Evolutionary conservation across 1,140 invertebrate species (phyloP).

Genomic region (Nasonia vitripennis): DNA sequence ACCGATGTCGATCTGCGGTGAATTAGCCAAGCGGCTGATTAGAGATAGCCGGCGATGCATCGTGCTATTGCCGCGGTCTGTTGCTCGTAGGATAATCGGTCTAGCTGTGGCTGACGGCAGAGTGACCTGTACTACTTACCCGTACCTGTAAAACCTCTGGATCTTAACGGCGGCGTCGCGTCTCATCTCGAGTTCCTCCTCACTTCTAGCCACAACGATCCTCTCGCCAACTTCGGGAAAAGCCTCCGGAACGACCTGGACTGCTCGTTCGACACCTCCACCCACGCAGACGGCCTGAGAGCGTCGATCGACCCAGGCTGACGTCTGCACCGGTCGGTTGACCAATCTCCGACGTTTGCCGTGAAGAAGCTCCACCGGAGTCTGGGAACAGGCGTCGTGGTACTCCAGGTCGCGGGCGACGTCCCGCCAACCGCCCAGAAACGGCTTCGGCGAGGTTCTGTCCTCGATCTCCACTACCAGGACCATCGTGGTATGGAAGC

Average conservation of each 20-base stretch:
- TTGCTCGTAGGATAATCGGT: not conserved
- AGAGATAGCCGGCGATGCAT: not conserved
- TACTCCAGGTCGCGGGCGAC: conserved; percentile 76
- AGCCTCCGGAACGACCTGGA: conserved; percentile 46
- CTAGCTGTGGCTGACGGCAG: too few species aligned
- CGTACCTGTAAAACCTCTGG: conserved; percentile 68
- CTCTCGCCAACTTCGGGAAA: conserved; percentile 31
- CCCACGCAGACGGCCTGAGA: not conserved
- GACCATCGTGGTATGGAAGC: conserved; percentile 53
- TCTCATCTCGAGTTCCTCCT: conserved; percentile 29
- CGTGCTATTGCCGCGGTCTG: not conserved
- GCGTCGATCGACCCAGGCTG: conserved; percentile 9
- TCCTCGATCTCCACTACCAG: conserved; percentile 79
- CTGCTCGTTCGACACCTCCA: conserved; percentile 25
- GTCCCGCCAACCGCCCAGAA: conserved; percentile 79
- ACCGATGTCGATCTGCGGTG: not conserved
- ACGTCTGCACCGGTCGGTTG: conserved; percentile 50
- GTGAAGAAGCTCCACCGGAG: conserved; percentile 64
- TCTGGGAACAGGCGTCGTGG: conserved; percentile 80
- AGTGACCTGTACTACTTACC: too few species aligned
- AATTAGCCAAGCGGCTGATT: not conserved
- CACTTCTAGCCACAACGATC: conserved; percentile 25
- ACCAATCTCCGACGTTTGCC: conserved; percentile 53
- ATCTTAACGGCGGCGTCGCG: conserved; percentile 62
- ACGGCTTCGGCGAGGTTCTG: conserved; percentile 75